Conservation (phyloP, 1,140 invertebrate genomes). For the Luehdorfia chinensis region DNA sequence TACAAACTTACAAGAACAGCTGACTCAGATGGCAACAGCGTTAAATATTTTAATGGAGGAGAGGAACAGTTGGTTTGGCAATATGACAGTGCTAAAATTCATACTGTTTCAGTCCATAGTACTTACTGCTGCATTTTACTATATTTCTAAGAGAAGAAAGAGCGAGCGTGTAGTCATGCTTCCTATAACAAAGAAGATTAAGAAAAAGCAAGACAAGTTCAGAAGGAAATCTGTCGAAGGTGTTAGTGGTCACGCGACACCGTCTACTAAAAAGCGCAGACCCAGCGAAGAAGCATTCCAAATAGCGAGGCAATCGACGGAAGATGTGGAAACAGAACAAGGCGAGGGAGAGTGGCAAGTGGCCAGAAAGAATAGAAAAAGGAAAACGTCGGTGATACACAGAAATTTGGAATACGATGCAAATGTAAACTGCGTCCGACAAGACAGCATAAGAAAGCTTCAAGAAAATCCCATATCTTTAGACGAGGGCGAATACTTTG, state of each 20-base stretch:
- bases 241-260: constrained; percentile 72
- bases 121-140: constrained; percentile 55
- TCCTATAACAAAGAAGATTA: constrained; percentile 49
- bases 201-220: constrained; percentile 61
- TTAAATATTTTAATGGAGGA: constrained; percentile 81
- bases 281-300: constrained; percentile 88
- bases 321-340: constrained; percentile 71
- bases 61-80: constrained; percentile 80
- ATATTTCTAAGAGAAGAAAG: constrained; percentile 49
- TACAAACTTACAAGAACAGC: constrained; percentile 78
- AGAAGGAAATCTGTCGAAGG: constrained; percentile 80
- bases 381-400: constrained; percentile 60
- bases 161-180: constrained; percentile 42
- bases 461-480: constrained; percentile 65
- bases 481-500: constrained; percentile 67
- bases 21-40: constrained; percentile 77
- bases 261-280: constrained; percentile 78
- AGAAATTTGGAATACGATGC: constrained; percentile 39
- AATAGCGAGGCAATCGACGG: constrained; percentile 78
- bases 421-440: constrained; percentile 29
- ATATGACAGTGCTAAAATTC: constrained; percentile 77
- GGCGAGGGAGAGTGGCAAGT: constrained; percentile 72
- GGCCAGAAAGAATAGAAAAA: constrained; percentile 55
- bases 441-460: constrained; percentile 53
- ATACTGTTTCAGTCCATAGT: constrained; percentile 63